Percentiles rank a stretch among this genome's conserved stretches.
Conservation (phyloP, 2,797 vertebrate genomes). For the Catamblyrhynchus diadema region DNA sequence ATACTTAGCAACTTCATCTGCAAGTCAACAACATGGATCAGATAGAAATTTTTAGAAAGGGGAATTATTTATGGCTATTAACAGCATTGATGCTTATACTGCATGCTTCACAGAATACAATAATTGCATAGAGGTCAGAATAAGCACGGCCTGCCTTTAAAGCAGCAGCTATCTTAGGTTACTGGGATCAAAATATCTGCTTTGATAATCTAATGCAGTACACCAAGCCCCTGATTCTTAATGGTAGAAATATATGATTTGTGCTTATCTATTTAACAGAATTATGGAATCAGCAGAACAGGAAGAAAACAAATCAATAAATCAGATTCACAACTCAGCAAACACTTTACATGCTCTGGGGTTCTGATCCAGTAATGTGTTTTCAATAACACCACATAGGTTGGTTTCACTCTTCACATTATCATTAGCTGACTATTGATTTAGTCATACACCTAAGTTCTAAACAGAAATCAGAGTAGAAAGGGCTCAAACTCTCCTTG, state of each 20-base stretch:
- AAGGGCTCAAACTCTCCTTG: neutral
- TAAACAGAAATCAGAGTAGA: neutral
- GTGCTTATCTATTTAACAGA: neutral
- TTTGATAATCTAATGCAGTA: neutral
- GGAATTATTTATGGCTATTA: slow-evolving; percentile 19
- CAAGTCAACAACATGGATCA: slow-evolving; percentile 10
- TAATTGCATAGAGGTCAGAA: slow-evolving; percentile 13
- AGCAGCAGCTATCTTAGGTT: neutral
- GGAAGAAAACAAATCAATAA: slow-evolving; percentile 20
- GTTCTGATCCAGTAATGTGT: neutral
- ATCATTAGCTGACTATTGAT: neutral
- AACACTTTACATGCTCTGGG: neutral
- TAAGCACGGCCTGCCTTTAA: neutral
- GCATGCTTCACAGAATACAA: neutral
- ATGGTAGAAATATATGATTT: neutral
- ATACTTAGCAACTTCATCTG: neutral
- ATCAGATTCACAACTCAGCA: neutral
- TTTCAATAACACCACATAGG: neutral
- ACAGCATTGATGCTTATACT: neutral
- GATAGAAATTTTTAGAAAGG: neutral
- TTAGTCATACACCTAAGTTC: neutral
- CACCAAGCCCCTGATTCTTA: neutral
- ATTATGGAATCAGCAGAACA: neutral
- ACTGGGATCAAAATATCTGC: neutral
- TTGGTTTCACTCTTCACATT: neutral